A percentile compares a stretch with the other conserved stretches of the same genome.
Conservation (phyloP, 2,797 vertebrate species). For the Borostomias antarcticus region DNA sequence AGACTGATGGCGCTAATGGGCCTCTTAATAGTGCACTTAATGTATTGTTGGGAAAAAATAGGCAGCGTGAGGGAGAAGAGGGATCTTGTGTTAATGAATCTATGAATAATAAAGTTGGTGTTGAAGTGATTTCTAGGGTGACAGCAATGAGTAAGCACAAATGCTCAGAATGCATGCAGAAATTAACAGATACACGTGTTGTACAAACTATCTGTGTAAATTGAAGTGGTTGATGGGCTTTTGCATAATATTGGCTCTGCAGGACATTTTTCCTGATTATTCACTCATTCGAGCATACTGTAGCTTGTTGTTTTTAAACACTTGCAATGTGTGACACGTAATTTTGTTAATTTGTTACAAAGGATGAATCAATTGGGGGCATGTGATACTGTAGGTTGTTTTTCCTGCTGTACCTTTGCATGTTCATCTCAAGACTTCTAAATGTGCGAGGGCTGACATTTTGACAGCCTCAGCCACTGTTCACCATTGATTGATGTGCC, state of each 20-base stretch:
- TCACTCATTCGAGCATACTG: not conserved
- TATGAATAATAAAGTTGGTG: slow-evolving; percentile 54
- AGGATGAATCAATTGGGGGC: not conserved
- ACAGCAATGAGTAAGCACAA: slow-evolving; percentile 28
- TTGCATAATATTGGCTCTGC: slow-evolving; percentile 47
- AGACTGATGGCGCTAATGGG: slow-evolving; percentile 29
- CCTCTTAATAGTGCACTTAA: slow-evolving; percentile 37
- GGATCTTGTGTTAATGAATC: slow-evolving; percentile 63
- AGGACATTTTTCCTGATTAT: slow-evolving; percentile 46
- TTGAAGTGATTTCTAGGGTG: slow-evolving; percentile 52
- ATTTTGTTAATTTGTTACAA: no score
- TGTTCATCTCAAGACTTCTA: slow-evolving; percentile 73
- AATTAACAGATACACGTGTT: slow-evolving; percentile 63
- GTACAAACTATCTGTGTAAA: slow-evolving; percentile 37
- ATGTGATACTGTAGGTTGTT: slow-evolving; percentile 46
- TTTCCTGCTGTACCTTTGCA: slow-evolving; percentile 62
- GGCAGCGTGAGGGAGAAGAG: slow-evolving; percentile 34
- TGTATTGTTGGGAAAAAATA: slow-evolving; percentile 40
- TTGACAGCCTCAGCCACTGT: slow-evolving; percentile 76
- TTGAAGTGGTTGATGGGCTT: slow-evolving; percentile 34
- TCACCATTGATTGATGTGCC: slow-evolving; percentile 77
- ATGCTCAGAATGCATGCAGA: slow-evolving; percentile 50
- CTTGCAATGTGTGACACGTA: no score
- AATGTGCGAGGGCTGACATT: slow-evolving; percentile 72
- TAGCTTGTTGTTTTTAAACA: not conserved